Base-by-base conservation (phyloP, 2,888 invertebrate genomes). In the Graphium colonna region DNA sequence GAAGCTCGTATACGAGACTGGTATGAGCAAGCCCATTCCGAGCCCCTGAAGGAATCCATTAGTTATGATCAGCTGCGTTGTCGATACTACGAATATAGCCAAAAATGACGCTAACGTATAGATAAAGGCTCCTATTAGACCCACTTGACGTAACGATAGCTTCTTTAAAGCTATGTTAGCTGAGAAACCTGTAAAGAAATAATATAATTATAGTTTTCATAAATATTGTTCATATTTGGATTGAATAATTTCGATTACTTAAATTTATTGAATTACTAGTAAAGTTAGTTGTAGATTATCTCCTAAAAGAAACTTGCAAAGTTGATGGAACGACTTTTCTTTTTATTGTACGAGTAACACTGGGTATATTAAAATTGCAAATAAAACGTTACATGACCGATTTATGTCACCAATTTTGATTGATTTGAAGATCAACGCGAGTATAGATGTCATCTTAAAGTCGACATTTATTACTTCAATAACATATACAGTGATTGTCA, bases 1-100 rank as follows among this genome's bases (percentile, higher is more conserved):
- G 64, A 95, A 94, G 53, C 93, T 93, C 0, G 94, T 93, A 63
- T 93, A 94, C 0, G 92, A 90, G 36, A 94, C 91, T n/a, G 95
- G 94, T 62, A 94, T 89, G 64, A 95, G 92, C 2, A 95, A 72
- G 0, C 95, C 95, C 72, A 94, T 91, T 51, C 94, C 95, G 17
- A 89, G 65, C 64, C 92, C 92, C 79, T 92, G 93, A 4, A 94
- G 73, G 56, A 94, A 74, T 52, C 94, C 92, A 77, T 92, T 94
- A 16, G 93, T 91, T 52, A 94, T 67, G 40, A 93, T 88, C 64
- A 95, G 77, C 63, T 94, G 92, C 49, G 90, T 81, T 38, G 94
- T 91, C 9, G 92, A 91, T 1, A 79, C 89, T 0, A 92, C 93
- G 64, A 94, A 94, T 53, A 93, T 91, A 13, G 92, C 91, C 55